Base-by-base conservation (phyloP, 2,888 invertebrate genomes). In the Chymomyza amoena region DNA sequence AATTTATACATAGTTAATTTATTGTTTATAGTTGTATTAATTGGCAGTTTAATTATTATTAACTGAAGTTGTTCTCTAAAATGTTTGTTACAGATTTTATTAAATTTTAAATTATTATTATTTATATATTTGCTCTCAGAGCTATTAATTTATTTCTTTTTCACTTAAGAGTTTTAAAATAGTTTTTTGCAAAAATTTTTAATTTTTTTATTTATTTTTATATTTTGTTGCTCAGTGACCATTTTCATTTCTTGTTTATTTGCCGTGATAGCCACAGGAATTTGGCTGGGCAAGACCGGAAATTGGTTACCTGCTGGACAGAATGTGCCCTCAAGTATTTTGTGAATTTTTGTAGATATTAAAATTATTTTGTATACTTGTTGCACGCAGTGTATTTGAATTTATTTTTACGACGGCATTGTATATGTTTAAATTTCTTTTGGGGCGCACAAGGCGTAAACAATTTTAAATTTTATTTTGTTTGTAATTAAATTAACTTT, bases 401-500 rank as follows among this genome's bases (percentile, higher is more conserved):
- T 15, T 36, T 28, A 4, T 50, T 64, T 64, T 64, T 52, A n/a
- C 32, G 52, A 7, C 16, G n/a, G 5, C 20, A 25, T 54, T 54
- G 52, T 28, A 18, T 36, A 25, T 16, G 7, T 16, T 57, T 28
- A 50, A 16, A 28, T 56, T 6, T 39, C 4, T 36, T 32, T 61
- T 61, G 10, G 3, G 51, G n/a, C 20, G 56, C 45, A 62, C 51
- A 25, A 66, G 64, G 52, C n/a, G 32, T 68, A 45, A 64, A 28
- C 32, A 9, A 9, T 56, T 20, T 36, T 52, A 15, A 72, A 36
- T 64, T 66, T 45, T 56, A 25, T 57, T 63, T 57, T 73, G 60
- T 73, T 67, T 68, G 67, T 61, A 69, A 68, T 68, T 61, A 56
- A 56, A 65, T 62, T 6, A 39, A 15, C 20, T 57, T 60, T n/a